Percentiles rank a stretch among this genome's conserved stretches.
phyloP scores from a whole-genome alignment of 1,140 invertebrate genomes.

The Planococcus citri region DNA sequence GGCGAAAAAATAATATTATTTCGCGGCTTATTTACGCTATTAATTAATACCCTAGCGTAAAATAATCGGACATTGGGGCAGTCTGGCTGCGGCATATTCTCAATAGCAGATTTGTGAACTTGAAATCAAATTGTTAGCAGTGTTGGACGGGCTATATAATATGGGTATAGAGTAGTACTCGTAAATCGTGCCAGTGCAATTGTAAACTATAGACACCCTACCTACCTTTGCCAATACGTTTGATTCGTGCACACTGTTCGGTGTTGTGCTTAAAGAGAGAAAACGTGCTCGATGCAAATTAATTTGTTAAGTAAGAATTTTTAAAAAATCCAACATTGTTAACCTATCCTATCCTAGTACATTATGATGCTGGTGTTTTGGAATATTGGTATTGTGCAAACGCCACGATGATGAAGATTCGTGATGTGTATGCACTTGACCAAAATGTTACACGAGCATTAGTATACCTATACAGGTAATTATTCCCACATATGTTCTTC shows the following conservation, averaged over 20 bases:
- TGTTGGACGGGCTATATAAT: no score
- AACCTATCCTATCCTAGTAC: background rate
- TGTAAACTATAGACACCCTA: background rate
- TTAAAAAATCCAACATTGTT: background rate
- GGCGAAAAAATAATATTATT: background rate
- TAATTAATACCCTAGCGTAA: background rate
- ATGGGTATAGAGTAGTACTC: no score
- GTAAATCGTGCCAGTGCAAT: background rate
- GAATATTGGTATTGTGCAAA: background rate
- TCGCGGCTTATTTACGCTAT: conserved; percentile 2
- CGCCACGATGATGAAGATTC: background rate
- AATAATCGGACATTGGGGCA: no score
- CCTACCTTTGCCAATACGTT: no score
- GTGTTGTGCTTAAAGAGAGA: no score
- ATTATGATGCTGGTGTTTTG: no score
- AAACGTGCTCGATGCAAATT: conserved; percentile 1
- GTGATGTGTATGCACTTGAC: background rate
- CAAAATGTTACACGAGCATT: background rate
- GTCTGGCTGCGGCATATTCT: no score
- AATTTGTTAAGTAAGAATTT: background rate
- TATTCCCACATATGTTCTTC: background rate
- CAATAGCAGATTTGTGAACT: background rate
- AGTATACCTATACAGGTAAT: background rate
- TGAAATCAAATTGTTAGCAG: background rate
- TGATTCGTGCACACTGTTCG: no score